Evolutionary conservation across 2,797 vertebrate species (phyloP), one percentile per base, ranked within the genome.

Genomic region (Hybognathus amarus): DNA sequence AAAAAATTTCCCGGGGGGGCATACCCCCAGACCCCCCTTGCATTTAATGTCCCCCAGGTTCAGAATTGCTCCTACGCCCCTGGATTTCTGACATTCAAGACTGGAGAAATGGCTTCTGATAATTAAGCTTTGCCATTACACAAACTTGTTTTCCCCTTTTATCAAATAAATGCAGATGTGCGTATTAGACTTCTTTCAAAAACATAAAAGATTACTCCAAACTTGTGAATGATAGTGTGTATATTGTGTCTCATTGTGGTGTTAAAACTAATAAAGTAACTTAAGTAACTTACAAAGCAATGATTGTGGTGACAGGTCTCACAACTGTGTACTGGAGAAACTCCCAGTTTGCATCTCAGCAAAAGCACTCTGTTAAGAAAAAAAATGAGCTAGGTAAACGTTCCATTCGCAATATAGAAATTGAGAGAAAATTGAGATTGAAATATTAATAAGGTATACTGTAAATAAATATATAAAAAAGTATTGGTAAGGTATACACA

Each of bases 271-370:
- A 54, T 4, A 63, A 63, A 47, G 45, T 47, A 47, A 40, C 89
- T n/a, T n/a, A n/a, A n/a, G n/a, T n/a, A n/a, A 97, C 98, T 97
- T 94, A 99, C 98, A 99, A 89, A 85, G 98, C 97, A 82, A 97
- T 95, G 83, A 99, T 94, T 5, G 98, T 99, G 63, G 98, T 99
- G 90, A 99, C 96, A 0, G 97, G 97, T 92, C 98, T 94, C 67
- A 99, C 97, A 8, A 99, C 97, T 0, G 98, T 99, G 90, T 99
- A 99, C 91, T 99, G 98, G 89, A 99, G 85, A 83, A n/a, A 99
- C 98, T 80, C 98, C 98, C 86, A 99, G 91, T 91, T 99, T 99
- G 90, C 97, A 99, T 88, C 98, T 94, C 89, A 97, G 95, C 45
- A 99, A 91, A 77, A 99, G 92, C 82, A 99, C 97, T 92, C 98